Base-by-base conservation (phyloP, 2,888 invertebrate genomes). In the Chrysolina americana region DNA sequence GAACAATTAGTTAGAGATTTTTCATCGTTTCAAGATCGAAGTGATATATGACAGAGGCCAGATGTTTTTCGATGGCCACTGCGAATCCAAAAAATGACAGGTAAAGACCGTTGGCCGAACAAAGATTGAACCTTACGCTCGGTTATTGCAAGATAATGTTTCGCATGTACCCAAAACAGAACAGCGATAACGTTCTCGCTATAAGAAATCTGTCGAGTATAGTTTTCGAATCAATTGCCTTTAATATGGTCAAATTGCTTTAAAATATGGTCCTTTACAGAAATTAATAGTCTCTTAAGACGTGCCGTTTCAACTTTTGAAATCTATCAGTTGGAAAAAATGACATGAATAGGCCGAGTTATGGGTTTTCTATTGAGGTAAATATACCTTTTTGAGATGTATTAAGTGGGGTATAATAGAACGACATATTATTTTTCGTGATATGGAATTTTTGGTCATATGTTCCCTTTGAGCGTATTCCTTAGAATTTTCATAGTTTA, bases 181-280 rank as follows among this genome's bases (percentile, higher is more conserved):
- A n/a, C 11, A 10, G 41, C 11, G 21, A 28, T 28, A 10, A 1
- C 41, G 21, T 41, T 41, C 68, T 56, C n/a, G 10, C 19, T 41
- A 23, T 53, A 6, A 8, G 68, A 17, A 47, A 59, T 23, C 48
- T 19, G 47, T 17, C 17, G 50, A 21, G 17, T 36, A 50, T 50
- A 44, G 70, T 70, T 68, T 78, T 81, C 81, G 73, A 83, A 85
- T 85, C 85, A 85, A 85, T 86, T 84, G 83, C 84, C 80, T 86
- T 86, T 87, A 87, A 87, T 87, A 86, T 86, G 86, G 86, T 86
- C 87, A 87, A 87, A 87, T 87, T 87, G 87, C 84, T 86, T 87
- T 87, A 87, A 86, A 86, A 87, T 87, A 83, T 83, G 84, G 85
- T 84, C 76, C 83, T 82, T 83, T 84, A 82, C 78, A 81, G 76